phyloP scores from a whole-genome alignment of 2,888 invertebrate genomes.

The Pandemis heparana region DNA sequence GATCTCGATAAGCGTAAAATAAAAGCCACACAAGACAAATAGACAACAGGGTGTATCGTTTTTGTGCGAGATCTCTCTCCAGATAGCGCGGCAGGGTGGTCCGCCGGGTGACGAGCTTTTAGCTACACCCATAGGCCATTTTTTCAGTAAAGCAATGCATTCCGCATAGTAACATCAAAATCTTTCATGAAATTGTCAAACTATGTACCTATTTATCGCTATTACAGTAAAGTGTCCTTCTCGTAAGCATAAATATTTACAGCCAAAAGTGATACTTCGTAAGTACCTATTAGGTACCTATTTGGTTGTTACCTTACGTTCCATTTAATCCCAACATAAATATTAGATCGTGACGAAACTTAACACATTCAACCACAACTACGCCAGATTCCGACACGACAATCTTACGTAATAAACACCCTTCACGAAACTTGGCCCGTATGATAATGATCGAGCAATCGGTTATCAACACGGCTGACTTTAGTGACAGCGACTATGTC shows the following conservation, averaged over 20 bases:
- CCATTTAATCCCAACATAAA: constrained; percentile 27
- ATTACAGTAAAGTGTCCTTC: too few species aligned
- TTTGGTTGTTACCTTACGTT: constrained; percentile 3
- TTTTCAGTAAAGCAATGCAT: constrained; percentile 12
- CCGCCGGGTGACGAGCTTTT: constrained; percentile 56
- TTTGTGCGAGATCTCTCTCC: constrained; percentile 71
- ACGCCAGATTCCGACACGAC: constrained; percentile 65
- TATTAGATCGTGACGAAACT: constrained; percentile 47
- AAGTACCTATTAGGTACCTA: not conserved
- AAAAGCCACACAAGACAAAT: constrained; percentile 79
- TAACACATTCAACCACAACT: constrained; percentile 57
- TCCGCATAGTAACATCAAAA: not conserved
- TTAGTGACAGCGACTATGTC: constrained; percentile 6
- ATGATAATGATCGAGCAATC: constrained; percentile 43
- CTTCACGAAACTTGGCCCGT: constrained; percentile 57
- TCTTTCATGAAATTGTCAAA: too few species aligned
- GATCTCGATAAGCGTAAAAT: constrained; percentile 68
- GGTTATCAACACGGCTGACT: constrained; percentile 12
- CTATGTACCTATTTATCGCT: too few species aligned
- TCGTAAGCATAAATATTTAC: too few species aligned
- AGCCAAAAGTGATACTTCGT: not conserved
- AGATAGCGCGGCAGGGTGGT: constrained; percentile 77
- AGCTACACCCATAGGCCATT: constrained; percentile 47
- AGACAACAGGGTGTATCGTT: constrained; percentile 73
- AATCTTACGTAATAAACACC: constrained; percentile 65